A percentile compares a stretch with the other conserved stretches of the same genome.
These are phyloP conservation scores for Mesochorus sp. DNA, from an alignment of 2,888 invertebrate genomes.

Conservation along the genomic window DNA sequence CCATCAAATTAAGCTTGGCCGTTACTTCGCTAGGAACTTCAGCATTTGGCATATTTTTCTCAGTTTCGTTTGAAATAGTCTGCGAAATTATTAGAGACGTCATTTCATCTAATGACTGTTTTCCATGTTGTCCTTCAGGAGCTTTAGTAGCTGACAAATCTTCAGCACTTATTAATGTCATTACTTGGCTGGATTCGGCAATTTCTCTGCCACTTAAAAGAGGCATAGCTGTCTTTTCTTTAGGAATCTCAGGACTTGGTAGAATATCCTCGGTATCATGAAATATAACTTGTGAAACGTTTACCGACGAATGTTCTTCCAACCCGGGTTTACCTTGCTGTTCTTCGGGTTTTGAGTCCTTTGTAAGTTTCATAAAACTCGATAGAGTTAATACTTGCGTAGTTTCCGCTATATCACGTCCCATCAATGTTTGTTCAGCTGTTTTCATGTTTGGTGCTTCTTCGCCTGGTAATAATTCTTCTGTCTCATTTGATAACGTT, in stretches of 20 bases:
- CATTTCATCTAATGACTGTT: constrained; percentile 63
- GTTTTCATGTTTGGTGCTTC: constrained; percentile 69
- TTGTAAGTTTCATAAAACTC: constrained; percentile 60
- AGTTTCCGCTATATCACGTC: constrained; percentile 76
- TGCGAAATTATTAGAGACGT: constrained; percentile 66
- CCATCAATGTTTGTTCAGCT: constrained; percentile 71
- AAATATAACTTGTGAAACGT: constrained; percentile 67
- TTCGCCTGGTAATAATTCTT: constrained; percentile 64
- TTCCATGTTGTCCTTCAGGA: constrained; percentile 64
- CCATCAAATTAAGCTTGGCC: constrained; percentile 68
- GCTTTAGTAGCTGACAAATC: constrained; percentile 57
- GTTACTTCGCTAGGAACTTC: constrained; percentile 57
- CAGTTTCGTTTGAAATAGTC: constrained; percentile 65
- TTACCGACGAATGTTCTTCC: constrained; percentile 68
- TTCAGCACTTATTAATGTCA: constrained; percentile 69
- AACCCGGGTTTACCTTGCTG: constrained; percentile 65
- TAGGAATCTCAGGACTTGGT: constrained; percentile 67
- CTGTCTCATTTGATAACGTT: constrained; percentile 68
- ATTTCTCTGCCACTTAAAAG: constrained; percentile 76
- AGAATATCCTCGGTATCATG: constrained; percentile 64
- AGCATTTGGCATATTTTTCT: constrained; percentile 54
- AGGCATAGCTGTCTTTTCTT: constrained; percentile 76
- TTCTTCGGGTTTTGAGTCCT: constrained; percentile 42
- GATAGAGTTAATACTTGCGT: constrained; percentile 68
- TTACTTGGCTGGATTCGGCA: constrained; percentile 71